A percentile compares a stretch with the other conserved stretches of the same genome.
Evolutionary conservation across 2,888 invertebrate species (phyloP).

Genomic region (Oasisia sp.): DNA sequence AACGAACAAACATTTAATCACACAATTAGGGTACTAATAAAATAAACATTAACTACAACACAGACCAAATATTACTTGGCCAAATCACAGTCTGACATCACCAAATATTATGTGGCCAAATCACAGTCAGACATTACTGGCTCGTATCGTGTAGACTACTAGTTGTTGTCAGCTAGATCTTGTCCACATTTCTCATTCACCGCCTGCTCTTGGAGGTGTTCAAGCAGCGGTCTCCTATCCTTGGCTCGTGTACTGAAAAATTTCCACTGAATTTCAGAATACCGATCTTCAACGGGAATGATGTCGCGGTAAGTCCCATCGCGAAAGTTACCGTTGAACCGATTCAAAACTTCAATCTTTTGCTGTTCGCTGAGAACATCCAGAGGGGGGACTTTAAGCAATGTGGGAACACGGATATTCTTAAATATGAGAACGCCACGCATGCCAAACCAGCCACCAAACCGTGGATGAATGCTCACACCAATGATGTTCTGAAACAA

Average conservation of each 20-base stretch:
- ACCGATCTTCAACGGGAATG: constrained; percentile 54
- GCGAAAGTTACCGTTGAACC: constrained; percentile 68
- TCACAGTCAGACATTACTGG: neutral
- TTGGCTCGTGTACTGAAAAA: constrained; percentile 65
- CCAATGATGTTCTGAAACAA: constrained; percentile 64
- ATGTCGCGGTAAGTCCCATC: constrained; percentile 68
- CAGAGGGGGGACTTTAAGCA: constrained; percentile 45
- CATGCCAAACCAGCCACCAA: constrained; percentile 70
- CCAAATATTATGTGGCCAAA: too few species aligned
- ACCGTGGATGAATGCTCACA: constrained; percentile 67
- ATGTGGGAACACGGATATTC: constrained; percentile 49
- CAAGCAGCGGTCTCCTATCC: constrained; percentile 43
- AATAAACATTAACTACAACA: too few species aligned
- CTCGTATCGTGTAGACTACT: neutral
- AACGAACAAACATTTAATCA: too few species aligned
- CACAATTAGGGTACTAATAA: too few species aligned
- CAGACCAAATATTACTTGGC: too few species aligned
- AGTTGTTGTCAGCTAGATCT: neutral
- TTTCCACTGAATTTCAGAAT: constrained; percentile 64
- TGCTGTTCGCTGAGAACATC: constrained; percentile 53
- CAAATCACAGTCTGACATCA: too few species aligned
- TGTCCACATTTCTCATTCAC: neutral
- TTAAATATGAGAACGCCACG: constrained; percentile 67
- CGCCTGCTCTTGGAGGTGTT: neutral
- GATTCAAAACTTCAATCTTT: constrained; percentile 63